Evolutionary conservation across 2,888 invertebrate genomes (phyloP), one percentile per base, ranked within the genome.

Genomic region (Plutella xylostella): DNA sequence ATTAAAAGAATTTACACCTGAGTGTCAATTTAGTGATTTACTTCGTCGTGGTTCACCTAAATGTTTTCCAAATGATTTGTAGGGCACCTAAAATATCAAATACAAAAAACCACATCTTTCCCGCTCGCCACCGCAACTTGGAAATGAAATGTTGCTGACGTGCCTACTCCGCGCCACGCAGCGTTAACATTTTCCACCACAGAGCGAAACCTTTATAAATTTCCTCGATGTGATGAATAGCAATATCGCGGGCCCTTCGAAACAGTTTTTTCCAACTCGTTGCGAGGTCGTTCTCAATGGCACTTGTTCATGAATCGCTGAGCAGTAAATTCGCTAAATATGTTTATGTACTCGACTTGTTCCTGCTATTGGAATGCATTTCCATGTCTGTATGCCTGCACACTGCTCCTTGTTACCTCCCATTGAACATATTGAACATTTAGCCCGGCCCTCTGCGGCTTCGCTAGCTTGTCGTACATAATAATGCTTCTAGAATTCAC

Each of bases 111-210:
- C 6, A 25, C 6, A 25, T 25, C 9, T 25, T 25, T 25, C 22
- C 22, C 17, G 2, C 37, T 12, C n/a, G n/a, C 37, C 20, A 5
- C 19, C n/a, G 37, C 37, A 11, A 15, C 43, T 21, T 25, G 34
- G 47, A 45, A 42, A 49, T 52, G 51, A 49, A 51, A 51, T 47
- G 43, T 47, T 45, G 49, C 51, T 51, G 47, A 47, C 51, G 45
- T 49, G 46, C 45, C 40, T 43, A 31, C 38, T 48, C 40, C 46
- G 42, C 42, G 47, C 43, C 45, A 47, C 47, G 48, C 43, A 40
- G 33, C 48, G 38, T 49, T 47, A 47, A 50, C 47, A 46, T 40
- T 47, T 48, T 51, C 48, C 49, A 48, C 51, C 48, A 34, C 46
- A 39, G 43, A 38, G 19, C 28, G 42, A 34, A 49, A 41, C 22